A percentile compares a stretch with the other conserved stretches of the same genome.
phyloP scores from a whole-genome alignment of 2,888 invertebrate genomes.

The Trisateles emortualis region DNA sequence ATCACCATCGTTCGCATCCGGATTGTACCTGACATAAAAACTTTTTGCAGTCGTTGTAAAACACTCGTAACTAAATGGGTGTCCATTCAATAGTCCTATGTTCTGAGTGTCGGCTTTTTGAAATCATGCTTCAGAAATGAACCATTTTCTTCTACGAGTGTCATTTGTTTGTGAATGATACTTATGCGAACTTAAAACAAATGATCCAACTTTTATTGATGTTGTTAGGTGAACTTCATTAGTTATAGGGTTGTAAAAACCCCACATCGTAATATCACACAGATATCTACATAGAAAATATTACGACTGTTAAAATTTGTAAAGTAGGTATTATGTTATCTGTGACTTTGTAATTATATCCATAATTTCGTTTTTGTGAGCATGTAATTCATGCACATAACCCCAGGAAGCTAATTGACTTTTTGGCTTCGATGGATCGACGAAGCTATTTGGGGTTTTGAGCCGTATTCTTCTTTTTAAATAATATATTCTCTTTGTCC shows the following conservation, averaged over 20 bases:
- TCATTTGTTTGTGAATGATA: slow-evolving; percentile 43
- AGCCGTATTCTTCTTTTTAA: too few relatives aligned
- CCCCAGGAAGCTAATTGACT: too few relatives aligned
- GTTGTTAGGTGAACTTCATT: slow-evolving; percentile 23
- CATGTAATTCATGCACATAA: too few relatives aligned
- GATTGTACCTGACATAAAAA: slow-evolving; percentile 69
- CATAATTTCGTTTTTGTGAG: too few relatives aligned
- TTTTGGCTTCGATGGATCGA: too few relatives aligned
- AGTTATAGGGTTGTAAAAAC: neutral
- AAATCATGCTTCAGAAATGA: slow-evolving; percentile 47
- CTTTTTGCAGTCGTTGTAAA: slow-evolving; percentile 76
- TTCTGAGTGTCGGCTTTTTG: slow-evolving; percentile 59
- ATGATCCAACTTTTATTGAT: slow-evolving; percentile 44
- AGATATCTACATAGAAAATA: neutral
- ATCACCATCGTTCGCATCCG: slow-evolving; percentile 77
- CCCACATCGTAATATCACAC: neutral
- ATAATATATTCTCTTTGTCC: too few relatives aligned
- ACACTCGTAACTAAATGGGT: slow-evolving; percentile 77
- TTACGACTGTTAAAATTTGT: too few relatives aligned
- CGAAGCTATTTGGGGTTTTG: too few relatives aligned
- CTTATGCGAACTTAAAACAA: slow-evolving; percentile 55
- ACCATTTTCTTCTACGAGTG: slow-evolving; percentile 49
- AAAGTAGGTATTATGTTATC: too few relatives aligned
- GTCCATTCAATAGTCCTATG: slow-evolving; percentile 63
- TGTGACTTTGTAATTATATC: too few relatives aligned